Percentiles rank a stretch among this genome's conserved stretches.
Conservation (phyloP, 2,888 invertebrate genomes). For the Idaea biselata region DNA sequence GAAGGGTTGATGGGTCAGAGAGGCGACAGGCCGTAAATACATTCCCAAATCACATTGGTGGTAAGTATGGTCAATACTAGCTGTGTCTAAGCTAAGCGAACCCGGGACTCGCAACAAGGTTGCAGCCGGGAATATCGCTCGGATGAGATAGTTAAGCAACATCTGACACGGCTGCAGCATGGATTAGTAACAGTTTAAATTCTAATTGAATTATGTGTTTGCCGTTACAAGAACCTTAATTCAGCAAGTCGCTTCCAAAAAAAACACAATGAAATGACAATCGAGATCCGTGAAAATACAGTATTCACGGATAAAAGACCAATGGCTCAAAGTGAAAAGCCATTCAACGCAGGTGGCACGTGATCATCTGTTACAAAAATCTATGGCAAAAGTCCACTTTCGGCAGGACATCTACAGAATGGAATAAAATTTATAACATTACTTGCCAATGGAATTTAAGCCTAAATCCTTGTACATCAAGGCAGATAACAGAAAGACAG, state of each 20-base stretch:
- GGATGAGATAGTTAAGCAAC: too few relatives aligned
- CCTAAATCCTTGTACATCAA: background rate
- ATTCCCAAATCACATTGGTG: too few relatives aligned
- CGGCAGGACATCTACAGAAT: background rate
- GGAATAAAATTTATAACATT: constrained; percentile 1
- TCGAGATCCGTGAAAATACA: background rate
- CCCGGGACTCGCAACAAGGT: too few relatives aligned
- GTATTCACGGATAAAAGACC: background rate
- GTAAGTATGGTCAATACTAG: too few relatives aligned
- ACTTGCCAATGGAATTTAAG: background rate
- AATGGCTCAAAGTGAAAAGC: background rate
- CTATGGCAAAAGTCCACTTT: background rate
- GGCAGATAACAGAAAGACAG: background rate
- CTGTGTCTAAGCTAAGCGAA: too few relatives aligned
- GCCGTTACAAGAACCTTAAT: background rate
- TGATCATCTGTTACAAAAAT: background rate
- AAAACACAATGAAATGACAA: background rate
- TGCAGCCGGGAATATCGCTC: too few relatives aligned
- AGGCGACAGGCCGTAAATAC: too few relatives aligned
- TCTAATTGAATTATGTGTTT: background rate
- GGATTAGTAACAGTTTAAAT: background rate
- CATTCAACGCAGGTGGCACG: constrained; percentile 1
- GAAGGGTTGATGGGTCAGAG: too few relatives aligned
- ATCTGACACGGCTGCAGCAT: too few relatives aligned
- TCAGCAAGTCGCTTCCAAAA: background rate